Evolutionary conservation across 2,113 vertebrate species (phyloP).

Genomic region (Fregetta grallaria): DNA sequence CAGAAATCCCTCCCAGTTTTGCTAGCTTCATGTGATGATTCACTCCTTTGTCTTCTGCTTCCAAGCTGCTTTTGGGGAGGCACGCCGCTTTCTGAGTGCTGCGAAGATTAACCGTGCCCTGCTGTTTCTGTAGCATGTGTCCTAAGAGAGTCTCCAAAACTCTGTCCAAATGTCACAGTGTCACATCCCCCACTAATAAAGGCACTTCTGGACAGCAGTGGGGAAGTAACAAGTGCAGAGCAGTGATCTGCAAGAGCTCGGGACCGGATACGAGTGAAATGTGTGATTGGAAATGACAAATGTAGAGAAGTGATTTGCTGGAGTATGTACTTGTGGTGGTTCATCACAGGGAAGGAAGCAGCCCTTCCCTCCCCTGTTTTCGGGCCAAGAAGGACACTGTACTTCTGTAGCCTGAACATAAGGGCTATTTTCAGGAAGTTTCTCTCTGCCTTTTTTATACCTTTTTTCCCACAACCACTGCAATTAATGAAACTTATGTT

Average conservation of each 20-base stretch:
- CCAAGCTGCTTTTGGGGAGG: background rate
- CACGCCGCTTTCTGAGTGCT: fast-evolving
- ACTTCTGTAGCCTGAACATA: background rate
- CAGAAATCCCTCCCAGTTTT: conserved; percentile 44
- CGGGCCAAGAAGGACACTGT: background rate
- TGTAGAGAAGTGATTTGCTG: background rate
- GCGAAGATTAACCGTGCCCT: fast-evolving
- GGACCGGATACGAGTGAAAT: background rate
- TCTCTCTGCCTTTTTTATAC: background rate
- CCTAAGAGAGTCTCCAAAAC: background rate
- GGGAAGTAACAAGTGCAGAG: background rate
- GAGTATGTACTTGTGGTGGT: background rate
- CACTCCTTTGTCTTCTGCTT: background rate
- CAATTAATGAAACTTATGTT: background rate
- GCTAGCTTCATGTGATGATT: background rate
- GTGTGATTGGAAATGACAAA: background rate
- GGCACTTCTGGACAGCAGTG: background rate
- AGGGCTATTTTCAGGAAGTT: background rate
- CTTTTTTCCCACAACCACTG: background rate
- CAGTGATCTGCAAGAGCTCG: fast-evolving
- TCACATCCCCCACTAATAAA: background rate
- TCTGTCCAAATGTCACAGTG: background rate
- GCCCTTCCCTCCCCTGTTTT: background rate
- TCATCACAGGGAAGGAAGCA: conserved; percentile 9
- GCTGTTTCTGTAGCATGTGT: background rate